Base-by-base conservation (phyloP, 2,113 vertebrate genomes). In the Pterocles burchelli region DNA sequence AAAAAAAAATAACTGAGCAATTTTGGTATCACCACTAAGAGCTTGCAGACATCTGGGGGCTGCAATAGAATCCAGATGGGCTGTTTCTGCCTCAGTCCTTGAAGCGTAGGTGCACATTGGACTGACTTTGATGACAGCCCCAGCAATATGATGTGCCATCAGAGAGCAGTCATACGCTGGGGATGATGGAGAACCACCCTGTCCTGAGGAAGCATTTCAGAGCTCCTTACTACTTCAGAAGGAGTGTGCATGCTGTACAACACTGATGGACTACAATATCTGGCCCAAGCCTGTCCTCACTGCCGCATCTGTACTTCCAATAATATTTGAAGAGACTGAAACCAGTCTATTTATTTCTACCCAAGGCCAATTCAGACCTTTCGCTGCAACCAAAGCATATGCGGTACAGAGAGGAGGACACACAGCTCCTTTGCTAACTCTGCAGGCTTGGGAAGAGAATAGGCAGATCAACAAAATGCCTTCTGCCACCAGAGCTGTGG, bases 111-210 rank as follows among this genome's bases (percentile, higher is more conserved):
- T 88, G 22, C 17, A 9, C 41, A 17, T 14, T 67, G 41, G 57
- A 34, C 59, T 58, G 48, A 43, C 33, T 63, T 34, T 38, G 29
- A 21, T 1, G 1, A n/a, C 0, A 82, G 12, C 20, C 31, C 68
- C 61, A 43, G 22, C 36, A 67, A 31, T 17, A n/a, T 0, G 1
- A 34, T n/a, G 36, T 51, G 22, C 19, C 3, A 0, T 28, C n/a
- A 65, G 28, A 61, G 19, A 38, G 29, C 67, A 38, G 41, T 18
- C 24, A 7, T 19, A 11, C 1, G 1, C 45, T 38, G 54, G 28
- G n/a, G 33, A 29, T 72, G 41, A 29, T 6, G 21, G 36, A 82
- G 54, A 79, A 6, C 31, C 13, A 68, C 25, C 13, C 18, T 52
- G 13, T 29, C 33, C 45, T 70, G 78, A 57, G 65, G 65, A 71